A percentile compares a stretch with the other conserved stretches of the same genome.
Evolutionary conservation across 2,797 vertebrate genomes (phyloP).

Genomic region (Trachurus trachurus): DNA sequence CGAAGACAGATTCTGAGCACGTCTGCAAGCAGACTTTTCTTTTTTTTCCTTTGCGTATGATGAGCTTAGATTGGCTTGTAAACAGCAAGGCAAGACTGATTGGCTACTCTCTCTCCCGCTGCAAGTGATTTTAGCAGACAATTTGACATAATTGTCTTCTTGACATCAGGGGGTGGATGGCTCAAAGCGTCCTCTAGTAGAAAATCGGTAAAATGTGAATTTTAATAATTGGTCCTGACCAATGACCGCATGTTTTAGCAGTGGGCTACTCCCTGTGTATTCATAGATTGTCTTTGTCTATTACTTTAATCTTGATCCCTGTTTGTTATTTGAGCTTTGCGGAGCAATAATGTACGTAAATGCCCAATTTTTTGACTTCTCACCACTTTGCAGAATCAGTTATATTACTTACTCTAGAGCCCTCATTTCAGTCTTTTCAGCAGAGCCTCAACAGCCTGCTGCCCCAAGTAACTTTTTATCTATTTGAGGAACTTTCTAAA

Average conservation of each 20-base stretch:
- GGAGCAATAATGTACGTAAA: not conserved
- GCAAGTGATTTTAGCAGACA: constrained; percentile 51
- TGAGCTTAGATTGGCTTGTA: constrained; percentile 42
- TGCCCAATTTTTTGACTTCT: not conserved
- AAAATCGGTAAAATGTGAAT: constrained; percentile 39
- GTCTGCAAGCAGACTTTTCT: constrained; percentile 17
- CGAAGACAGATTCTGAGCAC: constrained; percentile 4
- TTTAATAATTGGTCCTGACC: constrained; percentile 25
- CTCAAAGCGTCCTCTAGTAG: constrained; percentile 43
- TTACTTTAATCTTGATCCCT: constrained; percentile 6
- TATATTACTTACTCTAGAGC: constrained; percentile 12
- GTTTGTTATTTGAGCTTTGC: not conserved
- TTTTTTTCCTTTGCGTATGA: constrained; percentile 3
- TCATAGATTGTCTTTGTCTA: not conserved
- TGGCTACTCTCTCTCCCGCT: constrained; percentile 37
- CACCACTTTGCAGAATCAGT: constrained; percentile 7
- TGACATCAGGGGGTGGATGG: constrained; percentile 39
- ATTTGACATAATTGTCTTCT: constrained; percentile 54
- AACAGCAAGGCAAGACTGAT: constrained; percentile 50
- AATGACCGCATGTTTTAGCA: not conserved
- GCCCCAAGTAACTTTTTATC: constrained; percentile 12
- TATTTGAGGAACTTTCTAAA: constrained; percentile 38
- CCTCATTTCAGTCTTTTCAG: constrained; percentile 35
- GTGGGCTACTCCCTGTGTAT: not conserved
- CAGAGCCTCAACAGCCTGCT: not conserved